Evolutionary conservation across 1,140 invertebrate genomes (phyloP), one percentile per base, ranked within the genome.

Genomic region (Panonychus citri): DNA sequence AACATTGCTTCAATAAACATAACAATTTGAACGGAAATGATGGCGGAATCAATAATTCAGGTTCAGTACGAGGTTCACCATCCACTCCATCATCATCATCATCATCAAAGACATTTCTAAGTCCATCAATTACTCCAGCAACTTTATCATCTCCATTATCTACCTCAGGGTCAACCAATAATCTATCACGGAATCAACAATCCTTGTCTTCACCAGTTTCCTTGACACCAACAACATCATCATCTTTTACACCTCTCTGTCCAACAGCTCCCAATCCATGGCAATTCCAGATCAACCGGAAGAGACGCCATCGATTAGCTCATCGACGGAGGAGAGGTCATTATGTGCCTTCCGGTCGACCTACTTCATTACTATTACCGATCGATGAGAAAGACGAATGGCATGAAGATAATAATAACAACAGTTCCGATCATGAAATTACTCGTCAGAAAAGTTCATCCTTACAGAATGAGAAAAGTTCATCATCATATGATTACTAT

Each of bases 371-470:
- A 24, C 54, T 55, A n/a, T 24, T 55, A 15, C 54, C 54, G 10
- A 55, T 55, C n/a, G 54, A 55, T 28, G 54, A 55, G 27, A 25
- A n/a, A 15, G 54, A 55, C 10, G 64, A 62, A 46, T 46, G 42
- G 42, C 42, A 46, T 19, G 42, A 46, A 34, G 30, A 34, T 7
- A n/a, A n/a, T n/a, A n/a, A n/a, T n/a, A n/a, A n/a, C n/a, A n/a
- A n/a, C n/a, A 34, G 30, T 34, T 34, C 5, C 30, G 12, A 5
- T 12, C 5, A 34, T 34, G 30, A 34, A 34, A 34, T 34, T 5
- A 12, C 12, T 34, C 5, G 5, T 34, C 30, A 34, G 5, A 34
- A 34, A 34, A 34, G 30, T 12, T 34, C 1, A 34, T 34, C 30
- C 12, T 34, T 12, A 5, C 5, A 7, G 30, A 12, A 5, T 34